A percentile compares a stretch with the other conserved stretches of the same genome.
phyloP scores from a whole-genome alignment of 2,888 invertebrate species.

The Agriopis leucophaearia region DNA sequence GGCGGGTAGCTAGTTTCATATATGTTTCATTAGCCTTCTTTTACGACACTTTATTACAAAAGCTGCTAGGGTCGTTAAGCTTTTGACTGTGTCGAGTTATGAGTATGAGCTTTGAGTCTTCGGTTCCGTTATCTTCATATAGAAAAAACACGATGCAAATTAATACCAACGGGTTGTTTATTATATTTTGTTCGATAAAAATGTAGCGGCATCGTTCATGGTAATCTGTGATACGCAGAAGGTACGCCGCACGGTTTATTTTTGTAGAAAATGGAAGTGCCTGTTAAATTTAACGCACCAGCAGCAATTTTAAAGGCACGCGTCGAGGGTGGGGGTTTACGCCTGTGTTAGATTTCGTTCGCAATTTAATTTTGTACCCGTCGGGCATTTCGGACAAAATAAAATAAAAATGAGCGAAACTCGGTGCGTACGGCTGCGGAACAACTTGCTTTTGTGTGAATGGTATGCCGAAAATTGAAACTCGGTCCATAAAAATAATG shows the following conservation, averaged over 20 bases:
- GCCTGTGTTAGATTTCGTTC: constrained; percentile 61
- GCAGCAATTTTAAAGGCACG: constrained; percentile 54
- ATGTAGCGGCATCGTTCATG: constrained; percentile 10
- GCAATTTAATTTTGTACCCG: constrained; percentile 70
- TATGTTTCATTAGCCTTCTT: constrained; percentile 33
- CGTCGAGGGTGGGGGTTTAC: constrained; percentile 53
- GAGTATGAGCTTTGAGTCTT: background rate
- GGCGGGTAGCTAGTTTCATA: too few species aligned
- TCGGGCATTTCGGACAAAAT: constrained; percentile 63
- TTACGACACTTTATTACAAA: constrained; percentile 28
- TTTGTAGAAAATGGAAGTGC: constrained; percentile 51
- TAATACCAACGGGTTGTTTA: constrained; percentile 10
- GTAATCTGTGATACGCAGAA: constrained; percentile 37
- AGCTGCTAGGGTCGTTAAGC: constrained; percentile 8
- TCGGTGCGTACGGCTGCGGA: constrained; percentile 52
- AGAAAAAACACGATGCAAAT: constrained; percentile 14
- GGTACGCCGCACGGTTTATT: constrained; percentile 32
- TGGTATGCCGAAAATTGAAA: constrained; percentile 43
- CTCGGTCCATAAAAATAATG: constrained; percentile 37
- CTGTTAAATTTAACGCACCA: constrained; percentile 53
- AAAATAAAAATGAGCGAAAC: constrained; percentile 49
- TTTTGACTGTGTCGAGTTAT: constrained; percentile 1
- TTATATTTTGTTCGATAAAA: constrained; percentile 17
- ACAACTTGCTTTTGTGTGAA: constrained; percentile 48
- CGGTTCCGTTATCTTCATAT: background rate